Evolutionary conservation across 2,797 vertebrate species (phyloP), one percentile per base, ranked within the genome.

Genomic region (Centroberyx gerrardi): DNA sequence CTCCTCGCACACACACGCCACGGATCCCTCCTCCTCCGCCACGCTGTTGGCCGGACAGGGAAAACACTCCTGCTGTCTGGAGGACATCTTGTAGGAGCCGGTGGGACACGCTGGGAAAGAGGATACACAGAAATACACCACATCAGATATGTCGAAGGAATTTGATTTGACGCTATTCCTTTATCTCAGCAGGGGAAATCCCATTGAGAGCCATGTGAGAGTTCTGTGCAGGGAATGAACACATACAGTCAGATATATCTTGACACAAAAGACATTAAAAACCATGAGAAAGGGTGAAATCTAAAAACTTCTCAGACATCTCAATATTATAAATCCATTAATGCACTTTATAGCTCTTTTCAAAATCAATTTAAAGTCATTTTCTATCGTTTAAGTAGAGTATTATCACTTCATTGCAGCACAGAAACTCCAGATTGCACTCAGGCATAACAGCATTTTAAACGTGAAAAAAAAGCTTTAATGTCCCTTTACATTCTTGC

Each of bases 1-100:
- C 27, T 96, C 96, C 85, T 98, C 95, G 81, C 98, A 99, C 5
- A 86, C 88, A 48, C 98, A 99, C 88, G 93, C 90, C 0, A 96
- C 96, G 0, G 97, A 98, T 61, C 96, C 97, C n/a, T 97, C 96
- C 66, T 97, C 96, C 13, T 95, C 96, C 0, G 97, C 93, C n/a
- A 96, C 88, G 74, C 97, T 99, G 94, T 97, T 95, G 83, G 96
- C 95, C 0, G 98, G 98, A 80, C 98, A 99, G 0, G 96, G 95
- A n/a, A 97, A 97, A 79, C 98, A 99, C 90, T 96, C 95, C 87
- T 96, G 95, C 80, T 97, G 94, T 58, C 95, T 92, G 3, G 96
- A 95, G 2, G 97, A 98, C 92, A 96, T 96, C 94, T 98, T 99
- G 88, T 98, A 99, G 76, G 96, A 97, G 1, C 97, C 97, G 0